Base-by-base conservation (phyloP, 2,888 invertebrate species). In the Athripsodes cinereus region DNA sequence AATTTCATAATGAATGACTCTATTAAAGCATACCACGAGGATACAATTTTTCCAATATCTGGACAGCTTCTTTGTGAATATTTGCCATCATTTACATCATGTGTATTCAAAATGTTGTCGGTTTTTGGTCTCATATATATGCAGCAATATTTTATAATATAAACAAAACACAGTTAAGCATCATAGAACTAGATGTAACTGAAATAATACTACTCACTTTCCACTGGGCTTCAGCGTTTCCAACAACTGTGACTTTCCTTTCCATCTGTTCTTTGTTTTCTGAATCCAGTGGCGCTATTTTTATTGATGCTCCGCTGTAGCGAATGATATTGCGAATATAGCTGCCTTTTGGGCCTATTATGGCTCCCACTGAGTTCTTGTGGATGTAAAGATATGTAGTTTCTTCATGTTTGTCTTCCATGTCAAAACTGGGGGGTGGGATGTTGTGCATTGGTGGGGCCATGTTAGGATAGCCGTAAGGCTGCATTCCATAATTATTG, bases 221-320 rank as follows among this genome's bases (percentile, higher is more conserved):
- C 50, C 50, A 50, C 16, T 50, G 50, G 2, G 50, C 22, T 26
- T 50, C 50, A 22, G 50, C 5, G 6, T 6, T 50, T 11, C 50
- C 50, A 3, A 50, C 22, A 21, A 50, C n/a, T 8, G 22, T 50
- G 2, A 50, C 50, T 26, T 50, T 50, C 16, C 50, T 18, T 16
- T 50, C 50, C 26, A 20, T 22, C 26, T 22, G 16, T 2, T n/a
- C n/a, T 3, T 3, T 5, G 2, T 26, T 13, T 26, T 50, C 50
- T 2, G 22, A 2, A 22, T 50, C 50, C 16, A 20, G 22, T 13
- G 22, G 22, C 10, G 22, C 50, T 26, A 50, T 26, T 26, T 50
- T 50, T 2, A 50, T 26, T 22, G 18, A 50, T 6, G 50, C 50
- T 22, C 50, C 50, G 16, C 50, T 50, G 26, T 50, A 50, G 13